Evolutionary conservation across 2,797 vertebrate species (phyloP), one percentile per base, ranked within the genome.

Genomic region (Macropus fuliginosus): DNA sequence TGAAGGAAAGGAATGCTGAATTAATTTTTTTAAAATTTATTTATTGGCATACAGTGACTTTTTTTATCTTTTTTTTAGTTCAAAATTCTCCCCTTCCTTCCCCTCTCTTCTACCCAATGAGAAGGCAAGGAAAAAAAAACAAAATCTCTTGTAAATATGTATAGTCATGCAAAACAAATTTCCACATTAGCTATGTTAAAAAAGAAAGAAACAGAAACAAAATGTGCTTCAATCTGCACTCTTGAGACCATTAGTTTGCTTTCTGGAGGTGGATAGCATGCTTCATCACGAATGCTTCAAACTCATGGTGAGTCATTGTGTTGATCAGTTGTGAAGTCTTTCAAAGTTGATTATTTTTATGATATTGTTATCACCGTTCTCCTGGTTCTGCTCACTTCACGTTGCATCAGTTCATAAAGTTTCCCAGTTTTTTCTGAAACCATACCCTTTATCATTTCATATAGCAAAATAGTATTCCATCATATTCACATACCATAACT

Each of bases 1-100:
- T 40, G 56, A 93, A 5, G 14, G 91, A 29, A 94, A 96, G 94
- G 54, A 94, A 95, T 59, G 0, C 8, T n/a, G 29, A 56, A 92
- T 46, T 50, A 46, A 81, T 27, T 87, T 27, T 74, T 5, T 66
- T 81, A 24, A 87, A 87, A 46, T 81, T 10, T 81, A 87, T 87
- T 74, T 66, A 40, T 24, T 81, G 18, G 62, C 16, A 9, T 40
- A 13, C 18, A 40, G n/a, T 40, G 5, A 40, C 66, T 40, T 74
- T 40, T 40, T 74, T 4, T 31, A 40, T 66, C 4, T 66, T n/a
- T 40, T 40, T 87, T 81, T 87, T 46, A 40, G 5, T 81, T 87
- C 21, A 46, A 50, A 46, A 46, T 87, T 87, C 40, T 87, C 74
- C 24, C 24, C 21, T 81, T n/a, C 18, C 6, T 40, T 46, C 6